These are phyloP conservation scores for Phalacrocorax aristotelis DNA, from an alignment of 2,113 vertebrate genomes.

Conservation along the genomic window DNA sequence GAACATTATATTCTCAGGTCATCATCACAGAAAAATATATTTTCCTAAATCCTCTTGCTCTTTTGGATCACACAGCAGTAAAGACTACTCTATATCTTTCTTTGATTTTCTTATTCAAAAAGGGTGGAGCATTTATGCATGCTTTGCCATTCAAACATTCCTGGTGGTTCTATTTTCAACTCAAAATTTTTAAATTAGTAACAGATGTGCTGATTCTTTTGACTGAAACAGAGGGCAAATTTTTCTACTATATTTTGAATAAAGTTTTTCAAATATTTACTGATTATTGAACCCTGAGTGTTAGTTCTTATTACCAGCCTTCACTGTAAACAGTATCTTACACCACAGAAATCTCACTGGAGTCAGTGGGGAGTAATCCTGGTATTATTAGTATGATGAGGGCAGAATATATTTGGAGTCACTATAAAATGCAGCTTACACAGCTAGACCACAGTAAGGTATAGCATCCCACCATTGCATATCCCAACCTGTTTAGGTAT, in stretches of 20 bases:
- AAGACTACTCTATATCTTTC: constrained; percentile 8
- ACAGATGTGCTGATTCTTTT: constrained; percentile 63
- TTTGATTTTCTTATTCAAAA: constrained; percentile 61
- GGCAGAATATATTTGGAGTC: background rate
- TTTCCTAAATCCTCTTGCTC: background rate
- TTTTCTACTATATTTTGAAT: background rate
- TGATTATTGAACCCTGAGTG: background rate
- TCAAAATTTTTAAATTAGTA: constrained; percentile 62
- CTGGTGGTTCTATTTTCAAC: constrained; percentile 67
- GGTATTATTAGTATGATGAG: background rate
- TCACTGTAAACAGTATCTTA: background rate
- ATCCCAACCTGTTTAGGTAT: background rate
- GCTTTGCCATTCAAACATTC: constrained; percentile 67
- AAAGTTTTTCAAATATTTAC: background rate
- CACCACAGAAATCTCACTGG: background rate
- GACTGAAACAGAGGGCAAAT: background rate
- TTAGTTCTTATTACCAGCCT: background rate
- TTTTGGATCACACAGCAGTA: constrained; percentile 42
- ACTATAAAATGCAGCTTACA: background rate
- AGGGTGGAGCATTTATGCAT: constrained; percentile 34
- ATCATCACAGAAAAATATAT: constrained; percentile 17
- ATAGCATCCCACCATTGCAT: background rate
- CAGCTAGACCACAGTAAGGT: background rate
- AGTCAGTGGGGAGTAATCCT: background rate
- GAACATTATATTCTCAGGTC: background rate